Conservation (phyloP, 2,888 invertebrate genomes). For the Parnassius orleans region DNA sequence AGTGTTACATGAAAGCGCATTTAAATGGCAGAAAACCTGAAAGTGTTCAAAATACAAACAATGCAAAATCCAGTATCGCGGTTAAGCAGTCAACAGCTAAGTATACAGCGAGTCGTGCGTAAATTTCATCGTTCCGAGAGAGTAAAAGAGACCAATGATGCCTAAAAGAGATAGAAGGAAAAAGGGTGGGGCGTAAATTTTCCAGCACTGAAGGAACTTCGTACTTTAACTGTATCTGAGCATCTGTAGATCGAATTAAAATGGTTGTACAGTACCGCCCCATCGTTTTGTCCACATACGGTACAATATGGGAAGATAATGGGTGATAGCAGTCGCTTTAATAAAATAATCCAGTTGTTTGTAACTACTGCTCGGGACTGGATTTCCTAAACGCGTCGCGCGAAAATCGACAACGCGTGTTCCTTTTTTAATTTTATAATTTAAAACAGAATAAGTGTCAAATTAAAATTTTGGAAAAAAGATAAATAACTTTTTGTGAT, state of each 20-base stretch:
- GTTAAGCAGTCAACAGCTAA: constrained; percentile 39
- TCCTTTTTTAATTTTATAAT: neutral
- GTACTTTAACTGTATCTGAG: constrained; percentile 7
- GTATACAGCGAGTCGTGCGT: constrained; percentile 49
- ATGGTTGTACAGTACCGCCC: constrained; percentile 57
- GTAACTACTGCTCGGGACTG: constrained; percentile 46
- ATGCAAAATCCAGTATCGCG: constrained; percentile 43
- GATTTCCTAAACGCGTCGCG: constrained; percentile 41
- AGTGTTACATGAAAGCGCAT: constrained; percentile 12
- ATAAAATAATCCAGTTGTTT: constrained; percentile 77
- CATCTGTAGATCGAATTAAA: constrained; percentile 30
- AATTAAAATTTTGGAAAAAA: constrained; percentile 5
- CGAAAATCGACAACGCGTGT: constrained; percentile 13
- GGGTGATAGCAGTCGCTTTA: constrained; percentile 57
- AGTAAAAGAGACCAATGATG: constrained; percentile 36
- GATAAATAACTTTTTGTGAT: constrained; percentile 15
- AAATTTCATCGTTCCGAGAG: constrained; percentile 38
- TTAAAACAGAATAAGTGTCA: neutral
- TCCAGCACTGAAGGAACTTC: constrained; percentile 38
- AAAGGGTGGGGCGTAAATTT: constrained; percentile 49
- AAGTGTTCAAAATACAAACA: constrained; percentile 37
- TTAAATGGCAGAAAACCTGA: constrained; percentile 25
- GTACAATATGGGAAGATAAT: constrained; percentile 68
- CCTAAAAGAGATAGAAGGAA: constrained; percentile 37
- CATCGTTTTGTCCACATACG: constrained; percentile 61